Conservation (phyloP, 53 echinoderm and acorn worm species). For the Mesocentrotus franciscanus region DNA sequence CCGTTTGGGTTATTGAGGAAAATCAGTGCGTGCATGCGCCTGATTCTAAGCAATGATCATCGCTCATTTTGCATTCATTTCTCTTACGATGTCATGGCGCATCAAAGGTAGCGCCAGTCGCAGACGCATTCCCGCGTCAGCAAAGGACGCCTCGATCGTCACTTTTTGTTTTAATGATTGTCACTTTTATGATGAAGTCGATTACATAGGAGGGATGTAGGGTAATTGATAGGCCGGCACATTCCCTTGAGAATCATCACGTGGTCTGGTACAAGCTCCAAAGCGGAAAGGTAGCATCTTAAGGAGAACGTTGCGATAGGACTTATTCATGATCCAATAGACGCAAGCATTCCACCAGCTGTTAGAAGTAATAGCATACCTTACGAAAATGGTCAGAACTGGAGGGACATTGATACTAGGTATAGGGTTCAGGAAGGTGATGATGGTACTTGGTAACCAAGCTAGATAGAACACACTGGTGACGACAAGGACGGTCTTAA, state of each 20-base stretch:
- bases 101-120: no score
- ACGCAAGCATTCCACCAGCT: conserved; percentile 64
- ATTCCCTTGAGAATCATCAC: neutral
- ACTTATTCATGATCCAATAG: conserved; percentile 44
- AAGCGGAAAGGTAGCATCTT: neutral
- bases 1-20: no score
- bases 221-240: neutral
- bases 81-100: no score
- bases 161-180: no score
- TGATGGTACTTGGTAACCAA: conserved; percentile 48
- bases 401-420: neutral
- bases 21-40: no score
- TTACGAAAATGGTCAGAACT: neutral
- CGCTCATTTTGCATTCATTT: no score
- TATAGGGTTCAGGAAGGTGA: neutral
- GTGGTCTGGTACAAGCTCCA: neutral
- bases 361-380: conserved; percentile 49
- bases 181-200: no score
- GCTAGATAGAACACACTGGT: conserved; percentile 50
- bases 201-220: neutral
- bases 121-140: no score
- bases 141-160: no score
- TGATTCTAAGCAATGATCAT: no score
- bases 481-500: conserved; percentile 53
- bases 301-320: conserved; percentile 13